A percentile compares a stretch with the other conserved stretches of the same genome.
These are phyloP conservation scores for Plusia festucae DNA, from an alignment of 2,888 invertebrate genomes.

Conservation along the genomic window DNA sequence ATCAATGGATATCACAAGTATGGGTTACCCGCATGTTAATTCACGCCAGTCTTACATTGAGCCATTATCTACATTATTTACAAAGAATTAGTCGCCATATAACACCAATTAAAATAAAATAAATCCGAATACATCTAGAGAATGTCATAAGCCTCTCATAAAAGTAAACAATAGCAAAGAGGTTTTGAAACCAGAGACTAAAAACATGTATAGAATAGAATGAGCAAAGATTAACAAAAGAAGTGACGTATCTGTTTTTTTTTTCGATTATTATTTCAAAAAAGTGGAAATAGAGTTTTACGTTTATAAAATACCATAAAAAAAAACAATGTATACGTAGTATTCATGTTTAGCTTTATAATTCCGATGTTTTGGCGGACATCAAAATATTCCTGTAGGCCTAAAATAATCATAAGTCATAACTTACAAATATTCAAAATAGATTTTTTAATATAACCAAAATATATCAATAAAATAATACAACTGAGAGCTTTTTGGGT, in stretches of 20 bases:
- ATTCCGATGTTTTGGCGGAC: neutral
- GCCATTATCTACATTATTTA: conserved; percentile 21
- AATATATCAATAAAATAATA: neutral
- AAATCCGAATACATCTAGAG: conserved; percentile 1
- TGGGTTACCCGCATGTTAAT: conserved; percentile 6
- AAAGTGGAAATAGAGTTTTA: no score
- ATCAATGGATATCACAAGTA: conserved; percentile 37
- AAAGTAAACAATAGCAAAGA: neutral
- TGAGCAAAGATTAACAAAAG: neutral
- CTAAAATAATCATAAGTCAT: conserved; percentile 2
- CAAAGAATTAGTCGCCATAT: neutral
- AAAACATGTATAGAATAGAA: neutral
- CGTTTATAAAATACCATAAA: no score
- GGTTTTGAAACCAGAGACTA: neutral
- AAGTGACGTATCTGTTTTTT: no score
- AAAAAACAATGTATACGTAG: no score
- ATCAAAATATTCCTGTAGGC: neutral
- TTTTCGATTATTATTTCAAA: no score
- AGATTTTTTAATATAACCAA: neutral
- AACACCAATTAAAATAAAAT: conserved; percentile 9
- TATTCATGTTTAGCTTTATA: no score
- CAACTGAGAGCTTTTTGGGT: neutral
- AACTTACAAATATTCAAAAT: neutral
- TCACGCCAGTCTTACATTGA: conserved; percentile 32
- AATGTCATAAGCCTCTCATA: neutral